phyloP scores from a whole-genome alignment of 2,797 vertebrate species.

The Fistularia tabacaria region DNA sequence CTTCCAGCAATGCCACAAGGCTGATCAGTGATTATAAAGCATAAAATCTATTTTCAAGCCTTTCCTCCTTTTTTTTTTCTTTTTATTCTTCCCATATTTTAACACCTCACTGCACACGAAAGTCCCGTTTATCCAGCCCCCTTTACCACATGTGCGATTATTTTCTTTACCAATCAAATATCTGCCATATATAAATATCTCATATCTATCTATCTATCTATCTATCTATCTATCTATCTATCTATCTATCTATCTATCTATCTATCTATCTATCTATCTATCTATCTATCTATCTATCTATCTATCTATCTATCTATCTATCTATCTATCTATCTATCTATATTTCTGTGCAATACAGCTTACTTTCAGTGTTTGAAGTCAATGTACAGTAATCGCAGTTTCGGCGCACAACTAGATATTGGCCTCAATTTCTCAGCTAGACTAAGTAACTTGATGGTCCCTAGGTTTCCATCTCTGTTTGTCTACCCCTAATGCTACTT shows the following conservation, averaged over 20 bases:
- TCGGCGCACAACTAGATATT: conserved; percentile 33
- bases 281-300: no score
- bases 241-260: no score
- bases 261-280: no score
- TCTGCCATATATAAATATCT: no score
- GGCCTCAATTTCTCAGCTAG: conserved; percentile 22
- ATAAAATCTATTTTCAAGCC: conserved; percentile 34
- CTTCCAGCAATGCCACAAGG: conserved; percentile 31
- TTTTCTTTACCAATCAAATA: conserved; percentile 20
- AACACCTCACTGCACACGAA: conserved; percentile 7
- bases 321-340: no score
- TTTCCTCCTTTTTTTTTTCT: conserved; percentile 1
- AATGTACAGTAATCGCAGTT: conserved; percentile 40
- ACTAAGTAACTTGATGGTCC: conserved; percentile 53
- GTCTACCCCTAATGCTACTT: conserved; percentile 10
- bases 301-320: no score
- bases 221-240: no score
- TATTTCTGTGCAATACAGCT: no score
- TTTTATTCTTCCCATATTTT: conserved; percentile 9
- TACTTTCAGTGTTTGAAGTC: conserved; percentile 34
- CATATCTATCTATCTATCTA: no score
- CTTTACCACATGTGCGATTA: conserved; percentile 19
- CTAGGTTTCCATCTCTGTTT: conserved; percentile 43
- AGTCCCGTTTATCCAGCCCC: conserved; percentile 13
- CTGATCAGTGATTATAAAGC: conserved; percentile 34